These are phyloP conservation scores for Todiramphus chloris DNA, from an alignment of 2,113 vertebrate genomes.

Conservation along the genomic window DNA sequence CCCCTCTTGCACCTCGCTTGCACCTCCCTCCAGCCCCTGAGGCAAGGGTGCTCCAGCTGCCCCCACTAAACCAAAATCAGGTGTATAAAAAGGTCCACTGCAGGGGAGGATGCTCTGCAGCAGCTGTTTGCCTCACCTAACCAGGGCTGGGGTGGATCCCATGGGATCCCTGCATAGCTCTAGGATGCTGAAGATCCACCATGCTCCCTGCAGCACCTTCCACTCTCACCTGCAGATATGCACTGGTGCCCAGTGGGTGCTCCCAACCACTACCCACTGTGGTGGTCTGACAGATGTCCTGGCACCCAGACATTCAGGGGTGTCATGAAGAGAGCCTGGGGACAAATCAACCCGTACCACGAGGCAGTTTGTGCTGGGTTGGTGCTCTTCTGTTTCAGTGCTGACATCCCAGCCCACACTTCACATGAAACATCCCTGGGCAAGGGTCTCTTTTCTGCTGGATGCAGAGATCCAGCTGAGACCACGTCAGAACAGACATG, in stretches of 20 bases:
- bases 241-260: fast-evolving
- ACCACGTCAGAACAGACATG: neutral
- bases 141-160: neutral
- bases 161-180: neutral
- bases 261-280: neutral
- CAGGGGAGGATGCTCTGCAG: neutral
- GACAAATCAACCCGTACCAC: neutral
- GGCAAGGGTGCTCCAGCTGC: neutral
- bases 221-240: neutral
- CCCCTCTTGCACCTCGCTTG: neutral
- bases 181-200: neutral
- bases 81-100: neutral
- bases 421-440: neutral
- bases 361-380: neutral
- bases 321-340: neutral
- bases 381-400: neutral
- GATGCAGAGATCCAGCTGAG: neutral
- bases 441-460: neutral
- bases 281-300: neutral
- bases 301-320: neutral
- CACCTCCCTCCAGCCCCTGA: neutral
- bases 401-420: neutral
- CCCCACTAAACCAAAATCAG: neutral
- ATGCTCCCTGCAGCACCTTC: neutral
- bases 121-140: neutral